Conservation (phyloP, 2,113 vertebrate genomes). For the Cyphomyrus discorhynchus region DNA sequence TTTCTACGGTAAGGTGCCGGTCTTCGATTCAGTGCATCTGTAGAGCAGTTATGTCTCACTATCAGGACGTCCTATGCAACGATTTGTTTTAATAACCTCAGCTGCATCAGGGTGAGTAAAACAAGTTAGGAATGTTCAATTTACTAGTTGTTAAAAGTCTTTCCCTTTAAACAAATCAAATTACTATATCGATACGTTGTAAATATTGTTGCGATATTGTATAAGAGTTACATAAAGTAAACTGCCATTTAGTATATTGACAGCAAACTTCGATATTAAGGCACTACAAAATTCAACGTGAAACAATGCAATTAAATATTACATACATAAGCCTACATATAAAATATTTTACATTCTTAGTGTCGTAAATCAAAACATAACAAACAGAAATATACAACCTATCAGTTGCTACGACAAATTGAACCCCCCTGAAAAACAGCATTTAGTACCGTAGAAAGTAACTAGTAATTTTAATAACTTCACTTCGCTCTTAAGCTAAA, state of each 20-base stretch:
- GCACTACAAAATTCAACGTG: not conserved
- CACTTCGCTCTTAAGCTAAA: not conserved
- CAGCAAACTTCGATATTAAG: not conserved
- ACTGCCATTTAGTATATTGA: not conserved
- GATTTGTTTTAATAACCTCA: not conserved
- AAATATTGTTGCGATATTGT: not conserved
- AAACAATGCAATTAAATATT: not conserved
- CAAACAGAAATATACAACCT: not conserved
- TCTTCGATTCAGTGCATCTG: not conserved
- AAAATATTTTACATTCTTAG: not conserved
- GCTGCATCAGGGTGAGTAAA: not conserved
- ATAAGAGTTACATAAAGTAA: not conserved
- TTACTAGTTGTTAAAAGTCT: not conserved
- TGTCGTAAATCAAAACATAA: not conserved
- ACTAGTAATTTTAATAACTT: not conserved
- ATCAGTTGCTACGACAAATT: not conserved
- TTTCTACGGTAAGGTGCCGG: not conserved
- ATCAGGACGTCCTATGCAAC: not conserved
- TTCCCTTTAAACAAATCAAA: not conserved
- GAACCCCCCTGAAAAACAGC: not conserved
- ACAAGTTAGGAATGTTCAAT: not conserved
- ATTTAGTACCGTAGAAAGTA: not conserved
- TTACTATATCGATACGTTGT: not conserved
- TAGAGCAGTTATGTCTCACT: not conserved
- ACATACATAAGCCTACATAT: not conserved